phyloP scores from a whole-genome alignment of 2,113 vertebrate genomes.

The Gymnarchus niloticus region DNA sequence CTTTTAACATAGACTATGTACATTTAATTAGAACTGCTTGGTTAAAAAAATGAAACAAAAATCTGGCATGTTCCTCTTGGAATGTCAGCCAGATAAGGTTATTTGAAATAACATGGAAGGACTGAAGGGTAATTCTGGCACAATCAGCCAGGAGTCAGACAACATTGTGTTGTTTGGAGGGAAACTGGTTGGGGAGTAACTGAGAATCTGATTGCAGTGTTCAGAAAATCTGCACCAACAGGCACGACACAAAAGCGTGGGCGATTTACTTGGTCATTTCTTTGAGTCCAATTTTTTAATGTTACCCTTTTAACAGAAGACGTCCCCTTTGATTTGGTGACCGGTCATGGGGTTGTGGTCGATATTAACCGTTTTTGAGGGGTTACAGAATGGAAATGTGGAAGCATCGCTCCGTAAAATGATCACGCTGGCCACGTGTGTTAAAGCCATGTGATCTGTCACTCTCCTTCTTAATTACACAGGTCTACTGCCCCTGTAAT shows the following conservation, averaged over 20 bases:
- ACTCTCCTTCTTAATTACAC: not conserved
- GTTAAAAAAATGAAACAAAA: not conserved
- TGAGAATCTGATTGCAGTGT: not conserved
- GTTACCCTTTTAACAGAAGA: not conserved
- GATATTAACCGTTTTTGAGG: not conserved
- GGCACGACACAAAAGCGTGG: not conserved
- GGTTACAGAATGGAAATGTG: not conserved
- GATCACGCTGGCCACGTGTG: not conserved
- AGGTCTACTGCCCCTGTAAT: not conserved
- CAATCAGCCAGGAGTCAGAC: not conserved
- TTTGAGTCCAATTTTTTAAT: not conserved
- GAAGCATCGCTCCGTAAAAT: not conserved
- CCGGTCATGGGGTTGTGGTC: not conserved
- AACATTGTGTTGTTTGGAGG: not conserved
- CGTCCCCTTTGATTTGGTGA: not conserved
- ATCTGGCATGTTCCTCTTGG: not conserved
- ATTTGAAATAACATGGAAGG: not conserved
- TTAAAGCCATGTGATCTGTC: not conserved
- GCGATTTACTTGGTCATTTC: not conserved
- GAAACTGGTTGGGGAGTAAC: not conserved
- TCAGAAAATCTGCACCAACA: not conserved
- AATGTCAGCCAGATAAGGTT: not conserved
- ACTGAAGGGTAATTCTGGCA: not conserved
- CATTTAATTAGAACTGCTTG: not conserved
- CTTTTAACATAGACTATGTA: not conserved